These are phyloP conservation scores for Rhagologus leucostigma DNA, from an alignment of 2,113 vertebrate genomes.

Conservation along the genomic window DNA sequence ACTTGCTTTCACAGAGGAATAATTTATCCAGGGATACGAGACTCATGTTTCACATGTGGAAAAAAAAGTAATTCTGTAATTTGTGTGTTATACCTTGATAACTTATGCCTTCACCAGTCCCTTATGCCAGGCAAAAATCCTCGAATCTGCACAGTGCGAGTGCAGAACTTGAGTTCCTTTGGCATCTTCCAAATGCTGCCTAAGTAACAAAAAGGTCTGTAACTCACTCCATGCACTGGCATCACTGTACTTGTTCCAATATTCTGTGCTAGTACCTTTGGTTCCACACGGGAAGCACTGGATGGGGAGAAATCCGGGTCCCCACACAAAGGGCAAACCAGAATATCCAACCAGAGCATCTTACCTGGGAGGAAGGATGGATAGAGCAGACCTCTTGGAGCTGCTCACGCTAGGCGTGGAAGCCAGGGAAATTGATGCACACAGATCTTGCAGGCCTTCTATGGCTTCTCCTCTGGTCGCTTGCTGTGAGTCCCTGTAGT, in stretches of 20 bases:
- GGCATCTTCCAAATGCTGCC: background rate
- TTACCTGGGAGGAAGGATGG: background rate
- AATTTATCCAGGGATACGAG: background rate
- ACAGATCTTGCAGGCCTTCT: background rate
- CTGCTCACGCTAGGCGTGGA: background rate
- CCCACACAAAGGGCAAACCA: accelerated
- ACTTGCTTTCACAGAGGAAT: background rate
- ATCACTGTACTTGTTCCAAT: background rate
- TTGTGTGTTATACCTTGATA: constrained; percentile 1
- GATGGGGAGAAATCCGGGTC: background rate
- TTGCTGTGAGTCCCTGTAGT: background rate
- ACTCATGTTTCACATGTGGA: background rate
- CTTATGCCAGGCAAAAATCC: background rate
- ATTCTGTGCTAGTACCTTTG: background rate
- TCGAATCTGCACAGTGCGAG: accelerated
- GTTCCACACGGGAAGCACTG: background rate
- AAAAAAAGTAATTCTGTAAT: background rate
- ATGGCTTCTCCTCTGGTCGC: background rate
- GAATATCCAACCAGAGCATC: background rate
- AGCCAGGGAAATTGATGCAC: background rate
- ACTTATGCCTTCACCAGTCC: background rate
- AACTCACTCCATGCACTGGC: accelerated
- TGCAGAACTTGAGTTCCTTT: background rate
- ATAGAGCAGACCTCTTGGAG: background rate
- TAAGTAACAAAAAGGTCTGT: background rate